Conservation (phyloP, 2,113 vertebrate genomes). For the cat (Felis catus) region F.catus_Fca126_mat1.0 CM031426.1:22458001-22458500, state of each 20-base stretch:
- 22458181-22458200: not conserved
- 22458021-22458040: not conserved
- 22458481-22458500: not conserved
- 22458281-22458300: not conserved
- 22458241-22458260: not conserved
- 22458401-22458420: not conserved
- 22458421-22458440: not conserved
- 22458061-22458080: not conserved
- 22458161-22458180: rapidly evolving
- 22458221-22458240: not conserved
- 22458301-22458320: not conserved
- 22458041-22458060: no score
- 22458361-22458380: rapidly evolving
- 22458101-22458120: rapidly evolving
- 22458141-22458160: not conserved
- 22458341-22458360: not conserved
- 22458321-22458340: not conserved
- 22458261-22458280: not conserved
- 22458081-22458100: no score
- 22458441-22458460: no score
- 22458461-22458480: rapidly evolving
- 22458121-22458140: rapidly evolving
- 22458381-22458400: not conserved
- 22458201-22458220: not conserved
- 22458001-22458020: not conserved